These are phyloP conservation scores for Matsumyia berberina DNA, from an alignment of 2,888 invertebrate species.

Conservation along the genomic window DNA sequence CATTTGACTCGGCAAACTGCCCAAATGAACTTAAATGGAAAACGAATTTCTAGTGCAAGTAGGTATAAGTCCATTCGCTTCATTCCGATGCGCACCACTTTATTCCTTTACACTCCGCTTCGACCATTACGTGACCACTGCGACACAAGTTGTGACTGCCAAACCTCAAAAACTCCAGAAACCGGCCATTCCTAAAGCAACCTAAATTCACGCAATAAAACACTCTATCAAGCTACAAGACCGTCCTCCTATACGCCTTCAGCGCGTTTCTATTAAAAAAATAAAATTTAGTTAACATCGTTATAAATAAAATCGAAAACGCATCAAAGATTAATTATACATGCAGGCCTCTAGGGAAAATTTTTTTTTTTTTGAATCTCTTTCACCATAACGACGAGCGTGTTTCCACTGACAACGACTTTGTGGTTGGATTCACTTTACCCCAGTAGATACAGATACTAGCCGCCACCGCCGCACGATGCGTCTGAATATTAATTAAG, in stretches of 20 bases:
- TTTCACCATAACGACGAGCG: constrained; percentile 3
- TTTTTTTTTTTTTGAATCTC: neutral
- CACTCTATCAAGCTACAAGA: neutral
- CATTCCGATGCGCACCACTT: no score
- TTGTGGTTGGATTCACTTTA: constrained; percentile 29
- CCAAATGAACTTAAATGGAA: no score
- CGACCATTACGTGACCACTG: no score
- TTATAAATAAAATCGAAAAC: constrained; percentile 37
- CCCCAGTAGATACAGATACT: constrained; percentile 13
- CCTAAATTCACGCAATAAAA: constrained; percentile 10
- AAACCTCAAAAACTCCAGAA: neutral
- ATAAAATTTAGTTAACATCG: constrained; percentile 1
- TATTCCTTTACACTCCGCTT: no score
- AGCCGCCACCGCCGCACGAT: constrained; percentile 1
- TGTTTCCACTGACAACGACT: constrained; percentile 8
- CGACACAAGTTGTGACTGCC: no score
- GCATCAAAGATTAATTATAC: constrained; percentile 40
- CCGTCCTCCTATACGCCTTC: neutral
- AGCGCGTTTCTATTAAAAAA: constrained; percentile 3
- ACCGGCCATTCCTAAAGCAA: neutral
- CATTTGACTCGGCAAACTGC: no score
- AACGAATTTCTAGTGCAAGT: no score
- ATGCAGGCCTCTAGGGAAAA: neutral
- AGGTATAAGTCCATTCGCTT: no score
- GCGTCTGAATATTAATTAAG: constrained; percentile 52